phyloP scores from a whole-genome alignment of 2,797 vertebrate species.

The Meda fulgida region DNA sequence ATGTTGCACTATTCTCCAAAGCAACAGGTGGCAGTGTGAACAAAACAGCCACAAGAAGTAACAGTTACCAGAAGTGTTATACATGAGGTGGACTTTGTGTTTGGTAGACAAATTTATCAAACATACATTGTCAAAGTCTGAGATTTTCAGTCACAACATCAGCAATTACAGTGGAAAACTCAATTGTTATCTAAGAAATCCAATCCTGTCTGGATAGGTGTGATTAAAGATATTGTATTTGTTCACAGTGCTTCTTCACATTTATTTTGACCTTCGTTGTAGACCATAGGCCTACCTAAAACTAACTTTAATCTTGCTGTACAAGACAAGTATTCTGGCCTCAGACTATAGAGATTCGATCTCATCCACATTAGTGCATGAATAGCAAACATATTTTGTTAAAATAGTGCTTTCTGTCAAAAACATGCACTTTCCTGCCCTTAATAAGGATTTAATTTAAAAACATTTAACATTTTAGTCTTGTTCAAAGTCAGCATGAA shows the following conservation, averaged over 20 bases:
- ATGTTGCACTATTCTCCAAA: neutral
- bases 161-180: neutral
- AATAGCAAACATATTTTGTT: neutral
- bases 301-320: neutral
- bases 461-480: too few relatives aligned
- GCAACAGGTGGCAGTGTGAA: conserved; percentile 1
- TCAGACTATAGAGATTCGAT: neutral
- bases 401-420: neutral
- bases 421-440: too few relatives aligned
- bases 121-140: neutral
- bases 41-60: neutral
- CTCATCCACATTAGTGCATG: neutral
- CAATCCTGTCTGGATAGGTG: neutral
- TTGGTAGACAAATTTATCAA: too few relatives aligned
- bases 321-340: neutral
- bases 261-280: neutral
- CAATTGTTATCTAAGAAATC: neutral
- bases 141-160: neutral
- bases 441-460: neutral
- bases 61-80: neutral
- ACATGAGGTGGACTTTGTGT: too few relatives aligned
- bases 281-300: neutral
- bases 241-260: neutral
- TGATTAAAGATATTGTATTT: neutral
- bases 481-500: neutral